These are phyloP conservation scores for Hyalella azteca DNA, from an alignment of 2,888 invertebrate genomes.

Conservation along the genomic window DNA sequence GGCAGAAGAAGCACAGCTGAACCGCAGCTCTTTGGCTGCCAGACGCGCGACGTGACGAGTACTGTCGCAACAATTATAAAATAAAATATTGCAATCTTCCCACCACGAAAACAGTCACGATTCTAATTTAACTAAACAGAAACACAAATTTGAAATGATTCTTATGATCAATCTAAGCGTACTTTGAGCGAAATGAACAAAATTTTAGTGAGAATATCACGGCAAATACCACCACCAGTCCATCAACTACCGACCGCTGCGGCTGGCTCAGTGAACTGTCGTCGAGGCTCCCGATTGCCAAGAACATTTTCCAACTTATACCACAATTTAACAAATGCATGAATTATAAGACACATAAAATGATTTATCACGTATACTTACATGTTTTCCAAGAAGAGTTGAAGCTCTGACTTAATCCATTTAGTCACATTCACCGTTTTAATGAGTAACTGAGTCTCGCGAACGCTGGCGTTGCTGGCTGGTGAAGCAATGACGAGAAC, in stretches of 20 bases:
- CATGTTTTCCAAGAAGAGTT: constrained; percentile 58
- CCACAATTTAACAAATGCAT: background rate
- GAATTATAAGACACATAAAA: constrained; percentile 21
- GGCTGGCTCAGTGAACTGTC: constrained; percentile 51
- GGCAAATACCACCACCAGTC: constrained; percentile 20
- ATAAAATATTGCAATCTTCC: background rate
- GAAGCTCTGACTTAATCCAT: constrained; percentile 48
- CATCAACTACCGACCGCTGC: constrained; percentile 50
- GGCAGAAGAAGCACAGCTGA: constrained; percentile 18
- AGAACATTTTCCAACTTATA: constrained; percentile 50
- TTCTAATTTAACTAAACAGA: background rate
- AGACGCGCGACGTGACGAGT: constrained; percentile 19
- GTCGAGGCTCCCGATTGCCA: constrained; percentile 40
- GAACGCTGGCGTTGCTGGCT: constrained; percentile 55
- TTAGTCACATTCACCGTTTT: constrained; percentile 49
- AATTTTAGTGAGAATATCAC: constrained; percentile 14
- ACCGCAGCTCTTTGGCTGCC: background rate
- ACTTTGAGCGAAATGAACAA: background rate
- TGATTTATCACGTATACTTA: constrained; percentile 48
- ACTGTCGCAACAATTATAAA: background rate
- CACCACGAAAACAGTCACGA: background rate
- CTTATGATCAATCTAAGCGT: background rate
- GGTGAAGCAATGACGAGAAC: constrained; percentile 54
- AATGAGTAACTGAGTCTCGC: constrained; percentile 49
- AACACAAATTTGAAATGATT: background rate